Conservation (phyloP, 2,113 vertebrate species). For the Xerus inauris region DNA sequence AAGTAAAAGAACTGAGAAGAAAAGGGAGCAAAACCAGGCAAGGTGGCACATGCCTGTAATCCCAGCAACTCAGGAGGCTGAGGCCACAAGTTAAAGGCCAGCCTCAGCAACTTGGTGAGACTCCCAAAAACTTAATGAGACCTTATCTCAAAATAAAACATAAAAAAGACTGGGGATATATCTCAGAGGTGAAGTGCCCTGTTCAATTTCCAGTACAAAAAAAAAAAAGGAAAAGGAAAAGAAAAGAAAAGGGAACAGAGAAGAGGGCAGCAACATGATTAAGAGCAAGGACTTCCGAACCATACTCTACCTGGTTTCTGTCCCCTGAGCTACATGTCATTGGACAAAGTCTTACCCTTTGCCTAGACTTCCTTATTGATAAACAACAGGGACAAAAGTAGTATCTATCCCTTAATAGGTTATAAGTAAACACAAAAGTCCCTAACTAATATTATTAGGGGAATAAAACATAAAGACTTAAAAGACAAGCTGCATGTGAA, state of each 20-base stretch:
- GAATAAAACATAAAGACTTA: slow-evolving; percentile 18
- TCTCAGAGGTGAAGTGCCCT: too few relatives aligned
- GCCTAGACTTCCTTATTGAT: neutral
- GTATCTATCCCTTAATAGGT: neutral
- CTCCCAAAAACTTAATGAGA: too few relatives aligned
- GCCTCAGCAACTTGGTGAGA: too few relatives aligned
- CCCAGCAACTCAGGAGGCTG: too few relatives aligned
- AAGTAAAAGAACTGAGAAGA: neutral
- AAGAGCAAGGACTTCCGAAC: neutral
- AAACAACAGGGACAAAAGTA: neutral
- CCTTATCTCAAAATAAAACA: too few relatives aligned
- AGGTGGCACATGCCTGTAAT: too few relatives aligned
- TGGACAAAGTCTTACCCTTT: neutral
- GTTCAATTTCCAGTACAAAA: too few relatives aligned
- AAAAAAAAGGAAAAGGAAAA: neutral
- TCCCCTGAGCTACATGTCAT: neutral
- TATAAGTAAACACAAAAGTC: neutral
- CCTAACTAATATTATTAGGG: neutral
- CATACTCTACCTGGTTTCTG: neutral
- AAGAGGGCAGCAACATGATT: neutral
- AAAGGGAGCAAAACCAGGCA: neutral
- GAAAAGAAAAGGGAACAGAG: neutral
- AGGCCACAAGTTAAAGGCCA: too few relatives aligned
- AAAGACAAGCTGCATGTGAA: neutral
- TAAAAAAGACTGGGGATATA: too few relatives aligned